phyloP scores from a whole-genome alignment of 1,140 invertebrate species.

The Lanistes nyassanus region DNA sequence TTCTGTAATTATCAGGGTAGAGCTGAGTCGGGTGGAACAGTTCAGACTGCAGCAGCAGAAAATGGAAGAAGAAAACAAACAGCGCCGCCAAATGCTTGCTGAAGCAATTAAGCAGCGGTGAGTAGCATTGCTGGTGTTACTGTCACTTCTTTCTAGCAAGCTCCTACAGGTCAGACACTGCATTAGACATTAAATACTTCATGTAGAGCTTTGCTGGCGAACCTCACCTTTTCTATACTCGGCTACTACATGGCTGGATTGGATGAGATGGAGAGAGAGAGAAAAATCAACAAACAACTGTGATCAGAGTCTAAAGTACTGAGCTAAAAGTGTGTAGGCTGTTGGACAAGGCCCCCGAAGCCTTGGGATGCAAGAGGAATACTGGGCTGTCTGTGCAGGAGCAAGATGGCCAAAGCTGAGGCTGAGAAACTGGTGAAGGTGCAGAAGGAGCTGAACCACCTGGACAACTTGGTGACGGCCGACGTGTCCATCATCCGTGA shows the following conservation, averaged over 20 bases:
- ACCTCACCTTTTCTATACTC: too few relatives aligned
- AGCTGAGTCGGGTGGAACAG: conserved; percentile 69
- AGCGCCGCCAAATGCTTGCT: conserved; percentile 76
- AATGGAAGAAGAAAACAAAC: conserved; percentile 82
- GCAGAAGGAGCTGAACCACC: conserved; percentile 77
- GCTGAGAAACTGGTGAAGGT: conserved; percentile 76
- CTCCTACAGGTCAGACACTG: too few relatives aligned
- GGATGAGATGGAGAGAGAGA: too few relatives aligned
- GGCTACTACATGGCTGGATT: too few relatives aligned
- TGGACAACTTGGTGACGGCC: conserved; percentile 73
- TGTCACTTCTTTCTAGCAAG: too few relatives aligned
- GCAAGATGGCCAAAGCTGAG: conserved; percentile 78
- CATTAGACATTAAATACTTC: too few relatives aligned
- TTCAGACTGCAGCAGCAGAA: conserved; percentile 78
- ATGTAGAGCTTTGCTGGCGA: too few relatives aligned
- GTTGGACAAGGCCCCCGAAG: too few relatives aligned
- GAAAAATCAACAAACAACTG: too few relatives aligned
- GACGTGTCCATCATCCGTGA: conserved; percentile 80
- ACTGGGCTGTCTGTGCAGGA: conserved; percentile 66
- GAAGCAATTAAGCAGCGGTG: conserved; percentile 79
- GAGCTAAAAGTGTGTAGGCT: too few relatives aligned
- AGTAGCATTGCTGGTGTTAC: conserved; percentile 20
- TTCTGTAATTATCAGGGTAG: conserved; percentile 42
- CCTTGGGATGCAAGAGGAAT: too few relatives aligned
- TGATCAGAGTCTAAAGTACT: too few relatives aligned